Conservation (phyloP, 2,797 vertebrate species). For the Neosalanx taihuensis region DNA sequence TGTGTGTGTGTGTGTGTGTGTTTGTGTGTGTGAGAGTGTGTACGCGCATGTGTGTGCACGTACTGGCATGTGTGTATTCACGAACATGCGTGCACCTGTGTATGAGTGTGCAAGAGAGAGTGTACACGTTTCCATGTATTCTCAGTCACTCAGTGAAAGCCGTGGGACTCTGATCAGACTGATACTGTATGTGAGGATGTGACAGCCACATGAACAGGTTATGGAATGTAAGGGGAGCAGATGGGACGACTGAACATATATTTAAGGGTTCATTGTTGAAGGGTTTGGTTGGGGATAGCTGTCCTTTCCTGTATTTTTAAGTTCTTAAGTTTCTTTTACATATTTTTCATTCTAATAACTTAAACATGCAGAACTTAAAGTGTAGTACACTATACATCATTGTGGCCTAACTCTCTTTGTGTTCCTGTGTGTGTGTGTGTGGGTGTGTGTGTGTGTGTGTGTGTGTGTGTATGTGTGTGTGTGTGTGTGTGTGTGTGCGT, state of each 20-base stretch:
- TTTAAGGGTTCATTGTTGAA: constrained; percentile 17
- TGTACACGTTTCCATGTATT: not conserved
- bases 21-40: constrained; percentile 16
- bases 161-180: not conserved
- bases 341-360: not conserved
- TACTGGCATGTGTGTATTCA: not conserved
- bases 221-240: constrained; percentile 31
- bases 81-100: not conserved
- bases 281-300: constrained; percentile 56
- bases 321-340: not conserved
- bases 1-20: constrained; percentile 32
- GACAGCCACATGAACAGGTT: not conserved
- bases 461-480: not conserved
- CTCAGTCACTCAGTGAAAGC: not conserved
- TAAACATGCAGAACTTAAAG: not conserved
- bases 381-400: not conserved
- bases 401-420: not conserved
- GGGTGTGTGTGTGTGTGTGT: too few relatives aligned
- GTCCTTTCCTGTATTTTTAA: constrained; percentile 17
- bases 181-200: constrained; percentile 1
- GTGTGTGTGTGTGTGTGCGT: constrained; percentile 3
- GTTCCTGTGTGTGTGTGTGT: not conserved
- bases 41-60: constrained; percentile 14
- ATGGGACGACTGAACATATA: constrained; percentile 29
- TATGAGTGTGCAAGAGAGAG: not conserved